Conservation (phyloP, 2,797 vertebrate genomes). For the Sciaenops ocellatus region DNA sequence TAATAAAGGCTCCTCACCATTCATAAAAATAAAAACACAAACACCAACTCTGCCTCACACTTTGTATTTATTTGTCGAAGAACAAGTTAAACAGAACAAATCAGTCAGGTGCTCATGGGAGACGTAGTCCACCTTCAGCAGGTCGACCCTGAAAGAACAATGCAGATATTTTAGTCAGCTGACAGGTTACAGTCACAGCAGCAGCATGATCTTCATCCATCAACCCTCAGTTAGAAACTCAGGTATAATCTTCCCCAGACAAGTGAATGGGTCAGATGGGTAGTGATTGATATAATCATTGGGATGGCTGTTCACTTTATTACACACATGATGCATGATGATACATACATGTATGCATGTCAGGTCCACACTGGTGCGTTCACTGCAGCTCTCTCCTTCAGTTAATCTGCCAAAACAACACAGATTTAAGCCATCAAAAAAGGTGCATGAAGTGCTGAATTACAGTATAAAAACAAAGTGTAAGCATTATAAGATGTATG, state of each 20-base stretch:
- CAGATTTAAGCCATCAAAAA: not conserved
- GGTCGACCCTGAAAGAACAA: slow-evolving; percentile 48
- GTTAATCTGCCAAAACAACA: slow-evolving; percentile 31
- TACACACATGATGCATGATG: too few relatives aligned
- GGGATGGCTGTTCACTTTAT: slow-evolving; percentile 63
- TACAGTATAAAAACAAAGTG: accelerated
- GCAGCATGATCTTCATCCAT: not conserved
- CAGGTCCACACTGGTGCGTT: not conserved
- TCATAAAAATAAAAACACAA: not conserved
- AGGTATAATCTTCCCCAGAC: slow-evolving; percentile 79
- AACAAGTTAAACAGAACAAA: not conserved
- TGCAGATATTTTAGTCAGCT: accelerated
- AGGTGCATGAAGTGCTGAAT: not conserved
- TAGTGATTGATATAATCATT: slow-evolving; percentile 87
- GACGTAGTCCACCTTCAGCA: not conserved
- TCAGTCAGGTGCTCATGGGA: not conserved
- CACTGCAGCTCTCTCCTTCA: not conserved
- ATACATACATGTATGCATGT: slow-evolving; percentile 10
- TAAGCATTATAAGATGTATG: accelerated
- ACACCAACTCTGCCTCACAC: not conserved
- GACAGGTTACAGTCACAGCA: not conserved
- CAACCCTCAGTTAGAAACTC: slow-evolving; percentile 75
- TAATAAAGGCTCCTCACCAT: too few relatives aligned
- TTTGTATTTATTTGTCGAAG: slow-evolving; percentile 9
- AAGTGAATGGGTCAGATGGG: slow-evolving; percentile 84